phyloP scores from a whole-genome alignment of 2,888 invertebrate species.

The Cerastoderma edule region DNA sequence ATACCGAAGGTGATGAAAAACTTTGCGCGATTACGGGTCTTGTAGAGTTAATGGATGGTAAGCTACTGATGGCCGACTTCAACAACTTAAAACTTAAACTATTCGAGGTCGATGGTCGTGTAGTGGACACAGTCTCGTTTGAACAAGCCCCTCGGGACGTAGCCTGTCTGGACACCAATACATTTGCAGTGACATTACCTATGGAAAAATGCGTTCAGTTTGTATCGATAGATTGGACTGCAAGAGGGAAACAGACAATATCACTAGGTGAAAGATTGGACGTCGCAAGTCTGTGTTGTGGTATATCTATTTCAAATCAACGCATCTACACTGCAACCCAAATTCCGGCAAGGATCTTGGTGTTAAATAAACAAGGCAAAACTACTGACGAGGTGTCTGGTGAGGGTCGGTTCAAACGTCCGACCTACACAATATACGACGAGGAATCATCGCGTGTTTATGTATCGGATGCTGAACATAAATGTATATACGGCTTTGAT shows the following conservation, averaged over 20 bases:
- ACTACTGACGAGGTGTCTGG: not conserved
- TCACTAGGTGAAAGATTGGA: not conserved
- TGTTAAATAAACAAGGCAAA: not conserved
- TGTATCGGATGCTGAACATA: not conserved
- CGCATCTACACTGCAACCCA: not conserved
- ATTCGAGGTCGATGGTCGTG: not conserved
- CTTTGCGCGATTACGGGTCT: not conserved
- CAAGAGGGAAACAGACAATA: not conserved
- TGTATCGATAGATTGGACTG: not conserved
- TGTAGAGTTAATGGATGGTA: not conserved
- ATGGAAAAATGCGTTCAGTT: not conserved
- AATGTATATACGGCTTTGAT: not conserved
- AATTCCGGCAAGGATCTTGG: not conserved
- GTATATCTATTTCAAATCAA: not conserved
- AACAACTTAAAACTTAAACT: not conserved
- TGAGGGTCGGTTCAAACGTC: not conserved
- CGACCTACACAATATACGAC: not conserved
- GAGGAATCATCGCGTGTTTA: not conserved
- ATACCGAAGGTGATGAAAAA: not conserved
- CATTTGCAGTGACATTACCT: not conserved
- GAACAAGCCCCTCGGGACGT: not conserved
- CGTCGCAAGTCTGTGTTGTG: not conserved
- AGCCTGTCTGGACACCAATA: not conserved
- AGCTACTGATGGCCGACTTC: not conserved
- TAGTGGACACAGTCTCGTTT: not conserved